These are phyloP conservation scores for Dendrocincla tyrannina DNA, from an alignment of 2,797 vertebrate genomes.

Conservation along the genomic window DNA sequence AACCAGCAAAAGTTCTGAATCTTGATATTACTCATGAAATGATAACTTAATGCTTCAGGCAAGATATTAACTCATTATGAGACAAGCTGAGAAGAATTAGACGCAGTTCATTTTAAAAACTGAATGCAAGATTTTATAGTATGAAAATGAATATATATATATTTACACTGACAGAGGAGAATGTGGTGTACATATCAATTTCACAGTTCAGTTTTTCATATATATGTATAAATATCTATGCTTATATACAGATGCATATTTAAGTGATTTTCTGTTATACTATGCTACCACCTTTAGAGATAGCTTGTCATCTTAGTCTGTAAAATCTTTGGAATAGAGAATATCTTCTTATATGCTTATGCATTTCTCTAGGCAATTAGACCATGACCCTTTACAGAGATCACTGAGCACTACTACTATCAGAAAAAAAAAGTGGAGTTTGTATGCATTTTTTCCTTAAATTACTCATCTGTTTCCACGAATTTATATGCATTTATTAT, in stretches of 20 bases:
- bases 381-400: not conserved
- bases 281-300: not conserved
- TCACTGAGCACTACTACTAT: not conserved
- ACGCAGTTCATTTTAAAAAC: not conserved
- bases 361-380: constrained; percentile 11
- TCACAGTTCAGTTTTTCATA: not conserved
- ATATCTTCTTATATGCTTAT: constrained; percentile 2
- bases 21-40: not conserved
- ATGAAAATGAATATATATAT: not conserved
- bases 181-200: not conserved
- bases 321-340: not conserved
- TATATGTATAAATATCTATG: not conserved
- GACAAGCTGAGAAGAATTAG: not conserved
- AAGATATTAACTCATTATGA: not conserved
- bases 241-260: not conserved
- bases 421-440: not conserved
- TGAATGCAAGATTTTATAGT: not conserved
- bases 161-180: not conserved
- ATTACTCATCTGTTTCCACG: not conserved
- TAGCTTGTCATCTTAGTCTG: not conserved
- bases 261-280: not conserved
- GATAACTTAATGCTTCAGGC: not conserved
- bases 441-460: not conserved
- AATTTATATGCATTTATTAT: not conserved
- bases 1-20: not conserved